Evolutionary conservation across 2,113 vertebrate species (phyloP).

Genomic region (mouse (Mus musculus)): DNA sequence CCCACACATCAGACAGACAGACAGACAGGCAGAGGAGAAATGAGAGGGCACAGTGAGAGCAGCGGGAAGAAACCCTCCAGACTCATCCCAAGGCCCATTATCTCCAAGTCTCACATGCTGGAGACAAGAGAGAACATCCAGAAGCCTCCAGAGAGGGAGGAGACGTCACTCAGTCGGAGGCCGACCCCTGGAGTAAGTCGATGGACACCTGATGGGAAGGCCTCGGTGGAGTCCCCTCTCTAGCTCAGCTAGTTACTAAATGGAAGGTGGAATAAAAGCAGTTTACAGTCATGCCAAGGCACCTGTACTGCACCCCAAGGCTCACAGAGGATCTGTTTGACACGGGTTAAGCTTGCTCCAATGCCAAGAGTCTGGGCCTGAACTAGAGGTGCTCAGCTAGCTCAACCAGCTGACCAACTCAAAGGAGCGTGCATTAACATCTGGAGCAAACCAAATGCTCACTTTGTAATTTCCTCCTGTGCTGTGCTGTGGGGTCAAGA

Average conservation of each 20-base stretch:
- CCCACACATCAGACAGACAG: neutral
- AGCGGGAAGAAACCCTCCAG: neutral
- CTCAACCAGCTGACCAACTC: neutral
- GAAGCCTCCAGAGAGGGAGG: neutral
- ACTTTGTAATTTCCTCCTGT: neutral
- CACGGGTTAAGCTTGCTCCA: neutral
- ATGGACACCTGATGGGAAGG: neutral
- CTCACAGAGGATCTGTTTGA: neutral
- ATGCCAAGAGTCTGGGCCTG: neutral
- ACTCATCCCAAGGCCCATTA: neutral
- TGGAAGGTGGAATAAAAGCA: neutral
- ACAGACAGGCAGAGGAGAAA: neutral
- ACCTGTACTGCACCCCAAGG: neutral
- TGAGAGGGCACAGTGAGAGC: neutral
- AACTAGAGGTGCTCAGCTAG: neutral
- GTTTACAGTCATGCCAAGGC: neutral
- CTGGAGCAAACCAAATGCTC: neutral
- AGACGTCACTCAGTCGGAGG: neutral
- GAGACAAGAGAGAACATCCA: neutral
- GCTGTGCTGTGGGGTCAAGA: neutral
- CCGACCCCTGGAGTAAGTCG: neutral
- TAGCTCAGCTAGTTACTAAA: neutral
- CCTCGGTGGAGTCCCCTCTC: neutral
- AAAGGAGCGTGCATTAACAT: neutral
- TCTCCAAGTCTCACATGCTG: neutral